These are phyloP conservation scores for Enteromius argenteus DNA, from an alignment of 2,797 vertebrate species.

Conservation along the genomic window DNA sequence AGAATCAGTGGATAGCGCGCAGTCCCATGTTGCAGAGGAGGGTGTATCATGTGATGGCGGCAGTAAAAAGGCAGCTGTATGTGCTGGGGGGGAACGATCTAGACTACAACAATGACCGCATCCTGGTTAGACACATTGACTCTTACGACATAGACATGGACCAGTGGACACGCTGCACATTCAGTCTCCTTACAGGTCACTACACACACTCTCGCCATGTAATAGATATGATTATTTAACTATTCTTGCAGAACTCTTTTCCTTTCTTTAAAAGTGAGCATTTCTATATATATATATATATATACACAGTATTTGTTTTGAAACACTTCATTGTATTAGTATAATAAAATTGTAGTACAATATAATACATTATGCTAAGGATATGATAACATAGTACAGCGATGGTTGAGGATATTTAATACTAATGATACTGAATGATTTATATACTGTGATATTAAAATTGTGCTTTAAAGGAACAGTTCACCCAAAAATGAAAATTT, in stretches of 20 bases:
- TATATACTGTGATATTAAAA: not conserved
- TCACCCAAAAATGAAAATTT: not conserved
- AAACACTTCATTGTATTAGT: not conserved
- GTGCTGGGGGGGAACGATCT: constrained; percentile 95
- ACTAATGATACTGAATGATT: not conserved
- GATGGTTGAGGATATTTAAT: not conserved
- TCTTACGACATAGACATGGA: constrained; percentile 91
- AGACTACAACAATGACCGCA: constrained; percentile 96
- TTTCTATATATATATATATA: not conserved
- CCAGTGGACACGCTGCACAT: constrained; percentile 94
- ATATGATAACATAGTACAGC: not conserved
- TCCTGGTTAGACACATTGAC: constrained; percentile 95
- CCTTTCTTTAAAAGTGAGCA: not conserved
- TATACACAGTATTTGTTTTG: not conserved
- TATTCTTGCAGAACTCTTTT: not conserved
- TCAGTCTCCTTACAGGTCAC: constrained; percentile 92
- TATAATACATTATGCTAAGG: not conserved
- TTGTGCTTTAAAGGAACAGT: not conserved
- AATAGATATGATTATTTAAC: not conserved
- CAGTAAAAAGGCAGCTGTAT: constrained; percentile 90
- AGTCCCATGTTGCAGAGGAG: constrained; percentile 95
- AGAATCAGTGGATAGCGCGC: constrained; percentile 94
- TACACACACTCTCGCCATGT: not conserved
- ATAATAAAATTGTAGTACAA: too few relatives aligned
- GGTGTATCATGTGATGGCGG: constrained; percentile 97